Evolutionary conservation across 2,888 invertebrate genomes (phyloP).

Genomic region (Pristionchus fissidentatus): DNA sequence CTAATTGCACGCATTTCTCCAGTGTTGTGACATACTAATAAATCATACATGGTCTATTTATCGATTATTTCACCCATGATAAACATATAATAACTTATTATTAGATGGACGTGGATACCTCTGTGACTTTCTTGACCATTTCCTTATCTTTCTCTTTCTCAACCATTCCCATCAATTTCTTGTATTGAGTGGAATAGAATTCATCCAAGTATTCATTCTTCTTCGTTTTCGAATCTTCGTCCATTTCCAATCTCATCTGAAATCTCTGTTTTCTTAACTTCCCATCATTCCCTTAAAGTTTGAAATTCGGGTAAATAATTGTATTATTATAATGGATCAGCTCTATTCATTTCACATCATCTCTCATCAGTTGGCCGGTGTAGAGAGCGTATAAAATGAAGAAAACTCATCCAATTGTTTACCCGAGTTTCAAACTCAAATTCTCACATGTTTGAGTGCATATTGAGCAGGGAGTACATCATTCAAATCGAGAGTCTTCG

Average conservation of each 20-base stretch:
- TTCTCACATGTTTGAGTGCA: slow-evolving; percentile 1
- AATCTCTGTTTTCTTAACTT: background rate
- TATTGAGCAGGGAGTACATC: slow-evolving; percentile 27
- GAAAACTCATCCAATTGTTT: background rate
- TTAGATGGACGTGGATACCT: background rate
- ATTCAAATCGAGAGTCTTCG: slow-evolving; percentile 22
- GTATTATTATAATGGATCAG: no score
- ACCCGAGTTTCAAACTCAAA: no score
- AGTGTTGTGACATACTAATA: no score
- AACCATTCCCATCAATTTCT: background rate
- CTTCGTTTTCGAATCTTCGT: background rate
- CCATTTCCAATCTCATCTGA: slow-evolving; percentile 4
- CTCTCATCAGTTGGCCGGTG: no score
- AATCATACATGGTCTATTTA: no score
- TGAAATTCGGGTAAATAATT: no score
- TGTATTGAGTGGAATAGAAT: background rate
- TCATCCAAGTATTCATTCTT: background rate
- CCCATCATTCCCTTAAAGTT: background rate
- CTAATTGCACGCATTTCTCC: no score
- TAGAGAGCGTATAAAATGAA: background rate
- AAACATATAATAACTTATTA: no score
- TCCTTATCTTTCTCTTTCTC: slow-evolving; percentile 18
- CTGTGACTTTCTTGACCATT: slow-evolving; percentile 14
- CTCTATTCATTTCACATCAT: no score
- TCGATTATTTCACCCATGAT: no score